Conservation (phyloP, 2,797 vertebrate species). For the Gambelia wislizenii region DNA sequence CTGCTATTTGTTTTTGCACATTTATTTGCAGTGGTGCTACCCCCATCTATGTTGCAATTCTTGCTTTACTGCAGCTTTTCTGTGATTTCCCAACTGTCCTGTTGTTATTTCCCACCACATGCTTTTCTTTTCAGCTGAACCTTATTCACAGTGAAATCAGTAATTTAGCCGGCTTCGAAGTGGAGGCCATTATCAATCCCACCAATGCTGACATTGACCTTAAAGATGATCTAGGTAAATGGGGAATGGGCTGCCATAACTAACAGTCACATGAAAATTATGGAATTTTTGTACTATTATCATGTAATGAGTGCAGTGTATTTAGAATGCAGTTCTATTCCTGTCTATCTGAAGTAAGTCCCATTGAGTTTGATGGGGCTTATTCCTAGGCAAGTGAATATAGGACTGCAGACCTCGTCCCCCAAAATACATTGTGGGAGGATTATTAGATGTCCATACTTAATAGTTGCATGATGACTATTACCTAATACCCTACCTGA, state of each 20-base stretch:
- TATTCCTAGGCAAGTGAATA: slow-evolving; percentile 5
- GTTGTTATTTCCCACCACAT: slow-evolving; percentile 90
- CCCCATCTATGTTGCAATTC: slow-evolving; percentile 78
- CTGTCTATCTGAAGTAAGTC: background rate
- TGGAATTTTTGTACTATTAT: slow-evolving; percentile 82
- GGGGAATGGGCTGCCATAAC: slow-evolving; percentile 81
- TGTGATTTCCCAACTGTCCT: slow-evolving; percentile 87
- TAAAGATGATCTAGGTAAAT: slow-evolving; percentile 99
- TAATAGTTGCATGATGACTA: slow-evolving; percentile 23
- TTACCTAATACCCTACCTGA: slow-evolving; percentile 47
- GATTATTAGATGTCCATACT: slow-evolving; percentile 16
- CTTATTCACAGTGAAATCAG: slow-evolving; percentile 99
- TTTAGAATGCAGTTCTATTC: slow-evolving; percentile 16
- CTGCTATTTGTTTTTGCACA: slow-evolving; percentile 74
- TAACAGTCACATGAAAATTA: slow-evolving; percentile 84
- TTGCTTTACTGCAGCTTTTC: slow-evolving; percentile 80
- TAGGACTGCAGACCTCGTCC: background rate
- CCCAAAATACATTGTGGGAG: slow-evolving; percentile 22
- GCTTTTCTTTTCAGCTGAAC: slow-evolving; percentile 96
- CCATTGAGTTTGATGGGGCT: background rate
- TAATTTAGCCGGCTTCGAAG: slow-evolving; percentile 99
- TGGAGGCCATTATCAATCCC: slow-evolving; percentile 99
- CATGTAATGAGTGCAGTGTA: slow-evolving; percentile 64
- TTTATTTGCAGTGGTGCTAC: slow-evolving; percentile 75
- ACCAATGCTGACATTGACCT: slow-evolving; percentile 99